phyloP scores from a whole-genome alignment of 2,113 vertebrate genomes.

The Pseudorasbora parva region DNA sequence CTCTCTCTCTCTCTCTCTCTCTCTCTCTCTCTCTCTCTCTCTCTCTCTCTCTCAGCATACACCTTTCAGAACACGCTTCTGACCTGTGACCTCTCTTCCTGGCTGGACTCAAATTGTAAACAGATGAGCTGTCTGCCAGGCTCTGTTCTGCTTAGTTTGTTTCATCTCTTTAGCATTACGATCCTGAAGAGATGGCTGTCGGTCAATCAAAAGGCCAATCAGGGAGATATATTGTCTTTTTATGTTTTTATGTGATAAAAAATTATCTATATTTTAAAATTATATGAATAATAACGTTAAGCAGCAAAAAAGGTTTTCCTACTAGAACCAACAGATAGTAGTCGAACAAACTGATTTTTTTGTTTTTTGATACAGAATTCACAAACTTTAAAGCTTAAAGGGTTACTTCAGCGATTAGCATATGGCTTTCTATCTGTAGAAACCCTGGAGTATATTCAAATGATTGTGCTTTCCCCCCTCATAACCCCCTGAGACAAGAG shows the following conservation, averaged over 20 bases:
- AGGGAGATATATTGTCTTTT: not conserved
- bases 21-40: slow-evolving; percentile 20
- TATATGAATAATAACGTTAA: not conserved
- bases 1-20: slow-evolving; percentile 17
- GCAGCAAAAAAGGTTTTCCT: not conserved
- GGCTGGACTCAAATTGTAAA: slow-evolving; percentile 53
- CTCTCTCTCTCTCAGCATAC: slow-evolving; percentile 16
- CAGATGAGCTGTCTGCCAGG: slow-evolving; percentile 48
- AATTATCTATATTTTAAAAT: not conserved
- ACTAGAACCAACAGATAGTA: not conserved
- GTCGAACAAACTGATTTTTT: too few species aligned
- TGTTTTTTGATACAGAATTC: not conserved
- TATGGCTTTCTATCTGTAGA: too few species aligned
- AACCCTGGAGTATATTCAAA: too few species aligned
- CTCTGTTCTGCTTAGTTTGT: slow-evolving; percentile 21
- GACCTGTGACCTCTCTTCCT: slow-evolving; percentile 53
- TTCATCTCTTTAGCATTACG: slow-evolving; percentile 29
- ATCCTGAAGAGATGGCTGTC: not conserved
- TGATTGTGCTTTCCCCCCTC: too few species aligned
- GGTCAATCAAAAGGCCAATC: slow-evolving; percentile 44
- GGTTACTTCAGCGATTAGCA: too few species aligned
- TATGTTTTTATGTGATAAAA: too few species aligned
- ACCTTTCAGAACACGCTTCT: slow-evolving; percentile 50
- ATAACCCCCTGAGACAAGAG: too few species aligned
- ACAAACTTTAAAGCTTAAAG: not conserved